A percentile compares a stretch with the other conserved stretches of the same genome.
phyloP scores from a whole-genome alignment of 2,888 invertebrate species.

The Phorcus lineatus region DNA sequence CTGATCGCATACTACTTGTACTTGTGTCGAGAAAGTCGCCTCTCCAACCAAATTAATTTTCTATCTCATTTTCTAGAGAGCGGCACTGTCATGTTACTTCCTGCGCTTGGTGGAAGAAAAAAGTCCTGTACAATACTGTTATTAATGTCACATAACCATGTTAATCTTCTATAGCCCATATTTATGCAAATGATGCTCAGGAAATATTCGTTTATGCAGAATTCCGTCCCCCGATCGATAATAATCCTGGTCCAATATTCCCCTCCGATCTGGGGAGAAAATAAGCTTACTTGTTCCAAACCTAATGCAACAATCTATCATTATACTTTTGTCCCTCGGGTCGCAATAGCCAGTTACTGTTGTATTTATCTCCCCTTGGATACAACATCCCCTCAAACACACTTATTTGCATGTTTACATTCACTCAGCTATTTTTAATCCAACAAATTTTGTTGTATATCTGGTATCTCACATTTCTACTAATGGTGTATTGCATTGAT shows the following conservation, averaged over 20 bases:
- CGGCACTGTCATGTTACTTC: slow-evolving; percentile 11
- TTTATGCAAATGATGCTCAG: slow-evolving; percentile 52
- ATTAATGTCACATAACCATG: slow-evolving; percentile 50
- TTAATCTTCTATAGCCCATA: slow-evolving; percentile 52
- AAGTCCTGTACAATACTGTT: slow-evolving; percentile 42
- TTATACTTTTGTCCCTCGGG: not conserved
- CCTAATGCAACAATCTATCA: slow-evolving; percentile 13
- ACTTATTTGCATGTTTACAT: too few species aligned
- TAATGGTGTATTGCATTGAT: too few species aligned
- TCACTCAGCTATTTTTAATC: too few species aligned
- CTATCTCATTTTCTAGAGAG: slow-evolving; percentile 38
- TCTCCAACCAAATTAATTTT: slow-evolving; percentile 22
- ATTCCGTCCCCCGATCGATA: slow-evolving; percentile 44
- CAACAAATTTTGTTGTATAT: too few species aligned
- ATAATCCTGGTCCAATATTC: slow-evolving; percentile 47
- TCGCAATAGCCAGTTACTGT: not conserved
- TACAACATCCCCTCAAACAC: too few species aligned
- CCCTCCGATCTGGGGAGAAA: slow-evolving; percentile 26
- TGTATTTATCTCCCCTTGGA: too few species aligned
- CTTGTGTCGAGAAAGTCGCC: not conserved
- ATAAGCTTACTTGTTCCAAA: slow-evolving; percentile 38
- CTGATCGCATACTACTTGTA: not conserved
- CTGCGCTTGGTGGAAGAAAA: slow-evolving; percentile 27
- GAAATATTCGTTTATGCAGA: slow-evolving; percentile 48
- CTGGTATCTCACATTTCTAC: too few species aligned